Evolutionary conservation across 64 coral and sea anemone genomes (phyloP), one percentile per base, ranked within the genome.

Genomic region (Dendrophyllia cribrosa): DNA sequence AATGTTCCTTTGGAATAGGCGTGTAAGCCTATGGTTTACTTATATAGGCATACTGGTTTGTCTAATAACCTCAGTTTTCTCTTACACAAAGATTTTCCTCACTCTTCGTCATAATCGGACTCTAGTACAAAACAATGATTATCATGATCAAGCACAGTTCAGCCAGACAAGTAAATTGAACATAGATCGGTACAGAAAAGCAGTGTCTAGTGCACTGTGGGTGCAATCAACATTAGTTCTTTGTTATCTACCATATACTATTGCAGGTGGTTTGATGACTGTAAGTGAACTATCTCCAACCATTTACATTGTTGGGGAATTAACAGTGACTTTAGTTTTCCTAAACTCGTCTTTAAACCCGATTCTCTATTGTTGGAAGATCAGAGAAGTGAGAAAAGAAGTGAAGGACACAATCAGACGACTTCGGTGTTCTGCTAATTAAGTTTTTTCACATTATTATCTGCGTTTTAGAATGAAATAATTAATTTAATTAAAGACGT

Each of bases 351-450:
- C 70, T 13, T 46, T 73, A 46, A 73, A 73, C 14, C 70, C 70
- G 25, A 73, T 73, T 9, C 70, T 73, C 4, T 73, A 73, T 73
- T 73, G 70, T 34, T 73, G 70, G 70, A 73, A 44, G 34, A 16
- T 73, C 9, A 73, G 14, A 46, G 70, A 73, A 47, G 70, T 73
- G 9, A 73, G 70, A 44, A 0, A 26, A 73, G 70, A 43, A 2
- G 70, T 73, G 12, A 73, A 73, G 4, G 24, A 44, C 24, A 73
- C 70, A 11, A 12, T 73, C 11, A 43, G 26, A 26, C 70, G 13
- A 26, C 11, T 73, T 0, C 44, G 8, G 4, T 15, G 12, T 46
- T 56, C 12, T 9, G 53, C 53, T 56, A 9, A 7, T 56, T 56
- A 56, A 56, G 1, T 10, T 10, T 55, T 55, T 55, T 10, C 6